Base-by-base conservation (phyloP, 2,888 invertebrate species). In the Apeira syringaria region DNA sequence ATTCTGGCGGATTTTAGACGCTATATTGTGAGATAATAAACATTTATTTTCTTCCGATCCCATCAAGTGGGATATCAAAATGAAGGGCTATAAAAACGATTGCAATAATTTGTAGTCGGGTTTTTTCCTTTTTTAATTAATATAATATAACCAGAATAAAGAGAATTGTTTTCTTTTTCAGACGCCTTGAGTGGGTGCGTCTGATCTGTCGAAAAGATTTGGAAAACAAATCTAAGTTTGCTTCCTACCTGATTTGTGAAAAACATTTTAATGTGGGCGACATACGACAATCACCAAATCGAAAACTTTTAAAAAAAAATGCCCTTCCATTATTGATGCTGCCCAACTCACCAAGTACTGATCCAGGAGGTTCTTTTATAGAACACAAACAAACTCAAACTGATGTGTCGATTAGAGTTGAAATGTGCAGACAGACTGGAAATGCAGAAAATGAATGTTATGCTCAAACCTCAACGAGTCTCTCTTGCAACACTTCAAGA, bases 141-240 rank as follows among this genome's bases (percentile, higher is more conserved):
- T n/a, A n/a, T n/a, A n/a, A n/a, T n/a, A n/a, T n/a, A n/a, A n/a
- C n/a, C n/a, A n/a, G n/a, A n/a, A n/a, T n/a, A n/a, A n/a, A n/a
- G n/a, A n/a, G n/a, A n/a, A n/a, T n/a, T 15, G 15, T 15, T 15
- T 15, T 15, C 5, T 18, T 18, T 25, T 44, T 40, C 9, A 25
- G 25, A 25, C 25, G 25, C 9, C 25, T 25, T 8, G 8, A 53
- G 43, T 59, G 56, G 53, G 7, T 56, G 48, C 43, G 44, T 38
- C 38, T 50, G 42, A 55, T 55, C 36, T 5, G 28, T 42, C 56
- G 60, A 47, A 11, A 51, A 24, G 57, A 57, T 50, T 55, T 52
- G 9, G 28, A 40, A 50, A 48, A 47, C 37, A 60, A 54, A 56
- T 13, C 39, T 41, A 51, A 53, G n/a, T 51, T 33, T 51, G 6